Evolutionary conservation across 2,797 vertebrate species (phyloP).

Genomic region (Pachyuromys duprasi): DNA sequence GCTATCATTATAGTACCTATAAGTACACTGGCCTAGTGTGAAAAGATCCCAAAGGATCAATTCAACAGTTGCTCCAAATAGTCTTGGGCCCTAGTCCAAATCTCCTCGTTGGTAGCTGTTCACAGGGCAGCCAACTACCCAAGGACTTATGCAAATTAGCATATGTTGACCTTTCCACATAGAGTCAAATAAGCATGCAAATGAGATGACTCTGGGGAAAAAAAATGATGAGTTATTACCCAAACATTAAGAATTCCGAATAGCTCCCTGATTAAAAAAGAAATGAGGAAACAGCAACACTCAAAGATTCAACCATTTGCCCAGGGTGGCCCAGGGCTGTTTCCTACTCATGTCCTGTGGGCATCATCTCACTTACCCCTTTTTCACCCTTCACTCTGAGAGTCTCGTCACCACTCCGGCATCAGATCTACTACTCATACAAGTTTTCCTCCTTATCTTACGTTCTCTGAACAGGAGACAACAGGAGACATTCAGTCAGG

Average conservation of each 20-base stretch:
- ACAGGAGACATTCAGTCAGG: not conserved
- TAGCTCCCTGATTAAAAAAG: not conserved
- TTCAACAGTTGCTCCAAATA: not conserved
- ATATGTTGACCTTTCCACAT: not conserved
- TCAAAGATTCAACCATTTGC: not conserved
- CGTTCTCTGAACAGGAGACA: not conserved
- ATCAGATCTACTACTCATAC: not conserved
- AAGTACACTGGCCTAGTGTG: not conserved
- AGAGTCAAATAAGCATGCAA: not conserved
- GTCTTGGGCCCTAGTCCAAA: not conserved
- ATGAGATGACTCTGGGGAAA: not conserved
- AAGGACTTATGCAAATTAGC: not conserved
- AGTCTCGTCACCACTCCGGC: not conserved
- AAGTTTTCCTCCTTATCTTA: not conserved
- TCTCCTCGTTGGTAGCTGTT: not conserved
- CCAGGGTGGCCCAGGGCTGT: not conserved
- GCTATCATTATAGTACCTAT: not conserved
- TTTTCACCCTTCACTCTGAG: not conserved
- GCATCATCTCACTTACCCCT: not conserved
- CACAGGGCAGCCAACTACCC: not conserved
- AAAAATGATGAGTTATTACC: slow-evolving; percentile 7
- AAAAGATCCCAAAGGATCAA: not conserved
- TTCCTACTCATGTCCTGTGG: not conserved
- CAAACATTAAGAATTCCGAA: slow-evolving; percentile 15
- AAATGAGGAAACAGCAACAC: not conserved